Base-by-base conservation (phyloP, 2,888 invertebrate genomes). In the Apoda limacodes region DNA sequence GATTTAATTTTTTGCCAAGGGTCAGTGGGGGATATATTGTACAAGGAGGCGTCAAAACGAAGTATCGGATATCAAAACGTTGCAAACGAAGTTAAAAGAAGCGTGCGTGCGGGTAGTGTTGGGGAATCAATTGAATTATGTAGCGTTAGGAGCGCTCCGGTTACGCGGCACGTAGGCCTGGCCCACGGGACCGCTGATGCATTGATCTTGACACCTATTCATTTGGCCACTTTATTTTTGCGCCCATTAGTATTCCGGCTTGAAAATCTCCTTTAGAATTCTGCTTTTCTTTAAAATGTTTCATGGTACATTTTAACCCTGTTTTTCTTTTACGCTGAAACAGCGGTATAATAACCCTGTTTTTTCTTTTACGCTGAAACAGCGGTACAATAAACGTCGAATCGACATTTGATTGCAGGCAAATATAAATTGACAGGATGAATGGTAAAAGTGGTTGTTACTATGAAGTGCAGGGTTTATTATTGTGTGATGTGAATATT, bases 21-120 rank as follows among this genome's bases (percentile, higher is more conserved):
- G 55, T 53, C 55, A 48, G 40, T 43, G 49, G 47, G 57, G 57
- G 57, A 66, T 66, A 62, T 65, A 72, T 61, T 60, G 65, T 56
- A 48, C 57, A 60, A 71, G 68, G 60, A 72, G 68, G 67, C 67
- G 70, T 70, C 62, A 65, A 68, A 72, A 54, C 66, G 64, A 52
- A 56, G 75, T 69, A 80, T 80, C 78, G 67, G 74, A 80, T 80
- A 80, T 78, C 78, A 76, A 76, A 78, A 76, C 74, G 78, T 52
- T 68, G 49, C 50, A 72, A 76, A 80, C 69, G 72, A 78, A 76
- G 78, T 80, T 80, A 78, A 51, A 60, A 57, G 61, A 67, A 72
- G 71, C 74, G 74, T 75, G 71, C 74, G 74, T 75, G 76, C 65
- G 74, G 74, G 70, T 70, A 74, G 76, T 72, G 75, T 72, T 62